Evolutionary conservation across 92 coral and sea anemone genomes (phyloP).

Genomic region (Zoanthus gigantus): DNA sequence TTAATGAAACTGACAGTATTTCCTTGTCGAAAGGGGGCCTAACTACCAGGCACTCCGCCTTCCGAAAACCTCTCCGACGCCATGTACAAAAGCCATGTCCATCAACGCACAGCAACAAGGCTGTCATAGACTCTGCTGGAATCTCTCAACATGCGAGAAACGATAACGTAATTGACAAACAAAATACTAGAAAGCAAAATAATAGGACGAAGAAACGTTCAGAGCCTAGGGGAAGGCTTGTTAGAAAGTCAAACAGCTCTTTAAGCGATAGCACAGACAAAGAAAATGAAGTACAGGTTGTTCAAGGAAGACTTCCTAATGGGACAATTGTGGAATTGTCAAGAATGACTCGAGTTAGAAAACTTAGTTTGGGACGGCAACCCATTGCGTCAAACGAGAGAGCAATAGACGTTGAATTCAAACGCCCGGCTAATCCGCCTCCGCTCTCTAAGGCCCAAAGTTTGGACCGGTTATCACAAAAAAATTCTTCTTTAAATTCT

Average conservation of each 20-base stretch:
- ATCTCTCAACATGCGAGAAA: neutral
- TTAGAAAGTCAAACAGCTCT: slow-evolving; percentile 18
- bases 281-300: slow-evolving; percentile 39
- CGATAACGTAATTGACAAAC: neutral
- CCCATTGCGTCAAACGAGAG: slow-evolving; percentile 41
- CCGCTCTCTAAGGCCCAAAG: slow-evolving; percentile 43
- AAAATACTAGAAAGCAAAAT: neutral
- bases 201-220: neutral
- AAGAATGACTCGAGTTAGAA: slow-evolving; percentile 35
- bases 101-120: neutral
- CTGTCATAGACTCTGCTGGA: neutral
- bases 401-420: slow-evolving; percentile 51
- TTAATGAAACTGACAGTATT: neutral
- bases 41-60: slow-evolving; percentile 33
- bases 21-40: neutral
- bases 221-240: neutral
- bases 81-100: slow-evolving; percentile 14
- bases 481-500: neutral
- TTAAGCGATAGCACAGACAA: slow-evolving; percentile 1
- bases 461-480: slow-evolving; percentile 1
- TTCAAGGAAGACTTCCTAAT: slow-evolving; percentile 43
- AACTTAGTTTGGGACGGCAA: slow-evolving; percentile 33
- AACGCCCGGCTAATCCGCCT: slow-evolving; percentile 21
- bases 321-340: slow-evolving; percentile 41
- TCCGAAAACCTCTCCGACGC: slow-evolving; percentile 39